phyloP scores from a whole-genome alignment of 2,888 invertebrate genomes.

The Aromia moschata region DNA sequence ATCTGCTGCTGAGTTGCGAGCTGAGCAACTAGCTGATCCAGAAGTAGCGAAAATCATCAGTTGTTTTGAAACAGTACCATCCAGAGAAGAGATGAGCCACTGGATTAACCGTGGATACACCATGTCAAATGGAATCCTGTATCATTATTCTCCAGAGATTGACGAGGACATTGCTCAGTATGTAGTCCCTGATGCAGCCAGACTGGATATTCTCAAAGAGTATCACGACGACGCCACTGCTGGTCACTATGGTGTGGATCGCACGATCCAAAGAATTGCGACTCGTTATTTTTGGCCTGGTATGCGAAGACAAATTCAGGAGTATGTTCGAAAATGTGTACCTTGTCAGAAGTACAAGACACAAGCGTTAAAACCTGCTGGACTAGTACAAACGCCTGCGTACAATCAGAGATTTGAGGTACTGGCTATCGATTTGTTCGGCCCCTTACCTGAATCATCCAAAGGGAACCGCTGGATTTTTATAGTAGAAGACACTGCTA shows the following conservation, averaged over 20 bases:
- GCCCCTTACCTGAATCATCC: slow-evolving; percentile 32
- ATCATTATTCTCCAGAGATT: neutral
- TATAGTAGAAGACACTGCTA: slow-evolving; percentile 37
- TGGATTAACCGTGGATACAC: neutral
- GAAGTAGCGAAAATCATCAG: neutral
- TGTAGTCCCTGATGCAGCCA: no score
- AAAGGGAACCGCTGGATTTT: slow-evolving; percentile 24
- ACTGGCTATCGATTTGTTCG: slow-evolving; percentile 38
- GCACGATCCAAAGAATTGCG: no score
- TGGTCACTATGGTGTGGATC: no score
- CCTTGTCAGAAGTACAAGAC: neutral
- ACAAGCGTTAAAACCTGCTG: slow-evolving; percentile 26
- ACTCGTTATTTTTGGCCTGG: no score
- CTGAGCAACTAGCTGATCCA: neutral
- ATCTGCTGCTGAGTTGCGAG: neutral
- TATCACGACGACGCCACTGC: no score
- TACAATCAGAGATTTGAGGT: slow-evolving; percentile 35
- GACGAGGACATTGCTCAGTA: neutral
- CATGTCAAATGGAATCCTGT: neutral
- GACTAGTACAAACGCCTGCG: slow-evolving; percentile 31
- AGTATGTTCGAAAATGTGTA: no score
- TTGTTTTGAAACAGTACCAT: neutral
- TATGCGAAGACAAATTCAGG: no score
- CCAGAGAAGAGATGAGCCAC: neutral
- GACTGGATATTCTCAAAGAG: no score